Evolutionary conservation across 2,888 invertebrate genomes (phyloP).

Genomic region (Macrosoma leucophasiata): DNA sequence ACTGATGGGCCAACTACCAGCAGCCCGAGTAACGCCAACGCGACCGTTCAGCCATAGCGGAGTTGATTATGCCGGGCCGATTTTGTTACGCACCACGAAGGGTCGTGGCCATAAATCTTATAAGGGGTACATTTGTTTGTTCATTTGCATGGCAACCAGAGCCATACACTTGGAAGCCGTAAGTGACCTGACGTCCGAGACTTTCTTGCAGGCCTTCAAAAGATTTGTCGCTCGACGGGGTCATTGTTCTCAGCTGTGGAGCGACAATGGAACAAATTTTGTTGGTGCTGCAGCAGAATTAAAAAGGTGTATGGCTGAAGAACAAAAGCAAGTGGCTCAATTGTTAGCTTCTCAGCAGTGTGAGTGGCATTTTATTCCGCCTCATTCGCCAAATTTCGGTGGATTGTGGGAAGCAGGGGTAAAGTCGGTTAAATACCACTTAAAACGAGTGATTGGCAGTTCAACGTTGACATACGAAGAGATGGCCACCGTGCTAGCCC

Average conservation of each 20-base stretch:
- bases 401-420: no score
- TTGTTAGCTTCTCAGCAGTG: constrained; percentile 1
- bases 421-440: constrained; percentile 1
- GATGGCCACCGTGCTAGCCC: constrained; percentile 14
- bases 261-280: constrained; percentile 16
- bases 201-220: constrained; percentile 13
- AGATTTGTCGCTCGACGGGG: constrained; percentile 13
- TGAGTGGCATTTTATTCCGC: constrained; percentile 8
- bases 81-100: no score
- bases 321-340: constrained; percentile 7
- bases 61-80: no score
- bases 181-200: constrained; percentile 11
- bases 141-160: constrained; percentile 11
- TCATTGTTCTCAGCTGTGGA: constrained; percentile 13
- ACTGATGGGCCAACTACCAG: no score
- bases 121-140: no score
- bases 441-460: constrained; percentile 10
- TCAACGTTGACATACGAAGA: constrained; percentile 18
- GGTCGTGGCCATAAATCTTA: no score
- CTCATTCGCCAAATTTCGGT: constrained; percentile 6
- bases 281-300: constrained; percentile 6
- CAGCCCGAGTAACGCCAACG: no score
- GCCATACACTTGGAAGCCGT: constrained; percentile 15
- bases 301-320: not conserved
- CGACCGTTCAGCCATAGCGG: no score